Conservation (phyloP, 2,113 vertebrate species). For the Anhinga anhinga region DNA sequence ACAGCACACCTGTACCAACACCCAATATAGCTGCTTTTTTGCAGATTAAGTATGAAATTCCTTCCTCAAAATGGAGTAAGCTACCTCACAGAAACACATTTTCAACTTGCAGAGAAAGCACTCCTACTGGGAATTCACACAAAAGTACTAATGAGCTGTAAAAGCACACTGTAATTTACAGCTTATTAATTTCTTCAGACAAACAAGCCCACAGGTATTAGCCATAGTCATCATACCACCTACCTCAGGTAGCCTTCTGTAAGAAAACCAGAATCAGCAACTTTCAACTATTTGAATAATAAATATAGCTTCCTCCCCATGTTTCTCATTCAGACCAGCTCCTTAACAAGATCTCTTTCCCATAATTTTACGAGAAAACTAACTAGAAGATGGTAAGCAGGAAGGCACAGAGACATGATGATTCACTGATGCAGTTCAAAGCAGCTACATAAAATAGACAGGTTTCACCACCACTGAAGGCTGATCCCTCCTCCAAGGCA, state of each 20-base stretch:
- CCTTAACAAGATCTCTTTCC: background rate
- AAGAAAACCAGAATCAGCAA: background rate
- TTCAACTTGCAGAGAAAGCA: background rate
- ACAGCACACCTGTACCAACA: background rate
- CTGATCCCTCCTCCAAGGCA: background rate
- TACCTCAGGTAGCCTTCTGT: background rate
- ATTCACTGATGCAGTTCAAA: background rate
- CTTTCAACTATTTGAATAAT: background rate
- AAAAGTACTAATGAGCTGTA: constrained; percentile 5
- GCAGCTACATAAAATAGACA: background rate
- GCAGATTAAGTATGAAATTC: background rate
- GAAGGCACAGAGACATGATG: background rate
- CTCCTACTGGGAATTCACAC: background rate
- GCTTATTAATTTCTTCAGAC: constrained; percentile 8
- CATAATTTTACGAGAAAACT: background rate
- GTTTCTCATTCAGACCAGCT: background rate
- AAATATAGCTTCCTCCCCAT: background rate
- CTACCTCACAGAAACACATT: background rate
- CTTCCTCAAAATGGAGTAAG: background rate
- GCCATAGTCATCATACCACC: background rate
- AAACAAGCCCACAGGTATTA: constrained; percentile 10
- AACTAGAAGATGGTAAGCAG: background rate
- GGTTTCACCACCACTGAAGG: background rate
- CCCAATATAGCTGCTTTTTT: background rate
- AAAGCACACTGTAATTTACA: background rate